phyloP scores from a whole-genome alignment of 2,113 vertebrate species.

The Melanostigma gelatinosum region DNA sequence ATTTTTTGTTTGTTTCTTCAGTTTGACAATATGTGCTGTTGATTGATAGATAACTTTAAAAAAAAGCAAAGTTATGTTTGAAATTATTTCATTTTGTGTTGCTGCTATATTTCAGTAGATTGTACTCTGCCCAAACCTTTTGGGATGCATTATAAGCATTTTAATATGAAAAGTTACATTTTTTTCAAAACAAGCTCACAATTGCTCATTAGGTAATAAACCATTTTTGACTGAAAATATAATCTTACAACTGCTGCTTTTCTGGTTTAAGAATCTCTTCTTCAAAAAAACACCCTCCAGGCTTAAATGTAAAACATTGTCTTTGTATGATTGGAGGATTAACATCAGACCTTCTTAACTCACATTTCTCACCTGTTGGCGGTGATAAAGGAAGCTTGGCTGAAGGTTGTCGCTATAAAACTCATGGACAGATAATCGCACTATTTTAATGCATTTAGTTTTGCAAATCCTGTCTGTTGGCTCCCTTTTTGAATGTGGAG shows the following conservation, averaged over 20 bases:
- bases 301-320: neutral
- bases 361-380: neutral
- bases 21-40: neutral
- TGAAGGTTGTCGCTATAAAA: constrained; percentile 7
- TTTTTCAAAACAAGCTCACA: neutral
- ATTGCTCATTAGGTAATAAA: neutral
- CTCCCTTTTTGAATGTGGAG: constrained; percentile 29
- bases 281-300: neutral
- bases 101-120: neutral
- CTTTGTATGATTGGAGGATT: neutral
- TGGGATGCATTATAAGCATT: neutral
- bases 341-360: neutral
- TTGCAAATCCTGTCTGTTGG: constrained; percentile 8
- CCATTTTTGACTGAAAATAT: neutral
- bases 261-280: neutral
- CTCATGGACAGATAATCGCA: neutral
- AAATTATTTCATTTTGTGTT: constrained; percentile 7
- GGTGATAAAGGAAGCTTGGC: neutral
- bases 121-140: neutral
- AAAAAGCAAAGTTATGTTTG: neutral
- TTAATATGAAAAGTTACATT: too few relatives aligned
- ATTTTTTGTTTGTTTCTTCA: neutral
- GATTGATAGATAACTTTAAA: neutral
- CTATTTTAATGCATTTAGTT: constrained; percentile 20
- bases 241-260: neutral